Percentiles rank a stretch among this genome's conserved stretches.
phyloP scores from a whole-genome alignment of 2,888 invertebrate species.

The Zygaena filipendulae region DNA sequence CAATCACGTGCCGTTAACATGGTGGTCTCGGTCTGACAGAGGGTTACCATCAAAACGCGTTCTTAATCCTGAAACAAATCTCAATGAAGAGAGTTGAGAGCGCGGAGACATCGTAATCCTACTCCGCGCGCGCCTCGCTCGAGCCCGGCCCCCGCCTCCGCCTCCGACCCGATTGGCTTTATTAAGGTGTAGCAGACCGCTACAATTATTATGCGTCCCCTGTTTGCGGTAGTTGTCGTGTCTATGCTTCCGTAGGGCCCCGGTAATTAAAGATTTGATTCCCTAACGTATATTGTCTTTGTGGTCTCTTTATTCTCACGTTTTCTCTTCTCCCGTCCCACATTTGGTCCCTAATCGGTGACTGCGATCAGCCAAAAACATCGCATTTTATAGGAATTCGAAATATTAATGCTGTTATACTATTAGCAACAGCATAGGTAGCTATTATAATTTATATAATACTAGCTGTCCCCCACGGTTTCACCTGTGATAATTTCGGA shows the following conservation, averaged over 20 bases:
- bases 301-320: conserved; percentile 22
- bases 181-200: conserved; percentile 69
- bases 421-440: too few relatives aligned
- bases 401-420: too few relatives aligned
- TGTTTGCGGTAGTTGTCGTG: conserved; percentile 63
- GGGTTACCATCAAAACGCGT: conserved; percentile 53
- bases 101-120: conserved; percentile 52
- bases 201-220: conserved; percentile 68
- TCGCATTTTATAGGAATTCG: too few relatives aligned
- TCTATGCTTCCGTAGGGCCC: conserved; percentile 57
- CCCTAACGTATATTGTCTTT: conserved; percentile 43
- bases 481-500: too few relatives aligned
- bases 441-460: too few relatives aligned
- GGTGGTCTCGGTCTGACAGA: conserved; percentile 2
- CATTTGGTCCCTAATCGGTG: too few relatives aligned
- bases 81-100: conserved; percentile 67
- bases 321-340: too few relatives aligned
- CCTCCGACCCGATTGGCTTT: conserved; percentile 58
- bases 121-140: conserved; percentile 27
- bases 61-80: conserved; percentile 67
- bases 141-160: conserved; percentile 26
- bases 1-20: neutral
- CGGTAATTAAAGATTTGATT: conserved; percentile 63
- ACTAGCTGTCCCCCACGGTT: too few relatives aligned
- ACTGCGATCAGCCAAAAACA: conserved; percentile 1